phyloP scores from a whole-genome alignment of 2,113 vertebrate species.

The Xenotilapia caudafasciata region DNA sequence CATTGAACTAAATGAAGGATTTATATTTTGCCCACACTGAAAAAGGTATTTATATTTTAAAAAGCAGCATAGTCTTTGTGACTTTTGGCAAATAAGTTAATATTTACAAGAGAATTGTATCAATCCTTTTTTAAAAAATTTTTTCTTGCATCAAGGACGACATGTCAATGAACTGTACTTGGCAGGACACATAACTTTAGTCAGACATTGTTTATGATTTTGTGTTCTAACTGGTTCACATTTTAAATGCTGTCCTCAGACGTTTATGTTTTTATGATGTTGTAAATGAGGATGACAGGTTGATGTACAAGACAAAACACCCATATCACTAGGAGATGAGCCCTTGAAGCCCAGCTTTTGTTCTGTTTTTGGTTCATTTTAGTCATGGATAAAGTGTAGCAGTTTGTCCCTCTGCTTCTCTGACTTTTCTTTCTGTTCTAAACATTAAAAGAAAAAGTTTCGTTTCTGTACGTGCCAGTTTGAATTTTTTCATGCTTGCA shows the following conservation, averaged over 20 bases:
- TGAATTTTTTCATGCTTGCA: background rate
- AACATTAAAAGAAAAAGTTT: background rate
- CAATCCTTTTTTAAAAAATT: accelerated
- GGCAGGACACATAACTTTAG: background rate
- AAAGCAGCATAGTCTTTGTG: background rate
- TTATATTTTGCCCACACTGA: background rate
- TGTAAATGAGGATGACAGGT: background rate
- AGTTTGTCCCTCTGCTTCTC: background rate
- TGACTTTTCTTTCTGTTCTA: background rate
- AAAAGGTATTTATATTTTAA: background rate
- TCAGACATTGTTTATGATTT: background rate
- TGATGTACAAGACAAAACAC: background rate
- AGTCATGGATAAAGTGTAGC: background rate
- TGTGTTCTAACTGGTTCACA: background rate
- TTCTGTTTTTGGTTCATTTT: background rate
- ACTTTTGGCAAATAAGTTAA: background rate
- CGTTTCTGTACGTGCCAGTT: background rate
- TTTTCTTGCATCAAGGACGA: background rate
- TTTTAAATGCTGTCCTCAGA: background rate
- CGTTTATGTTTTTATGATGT: background rate
- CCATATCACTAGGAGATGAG: background rate
- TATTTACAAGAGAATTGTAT: background rate
- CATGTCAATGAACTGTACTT: background rate
- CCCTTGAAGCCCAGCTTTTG: background rate
- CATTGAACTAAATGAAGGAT: background rate